Evolutionary conservation across 2,113 vertebrate species (phyloP).

Genomic region (Gymnobelideus leadbeateri): DNA sequence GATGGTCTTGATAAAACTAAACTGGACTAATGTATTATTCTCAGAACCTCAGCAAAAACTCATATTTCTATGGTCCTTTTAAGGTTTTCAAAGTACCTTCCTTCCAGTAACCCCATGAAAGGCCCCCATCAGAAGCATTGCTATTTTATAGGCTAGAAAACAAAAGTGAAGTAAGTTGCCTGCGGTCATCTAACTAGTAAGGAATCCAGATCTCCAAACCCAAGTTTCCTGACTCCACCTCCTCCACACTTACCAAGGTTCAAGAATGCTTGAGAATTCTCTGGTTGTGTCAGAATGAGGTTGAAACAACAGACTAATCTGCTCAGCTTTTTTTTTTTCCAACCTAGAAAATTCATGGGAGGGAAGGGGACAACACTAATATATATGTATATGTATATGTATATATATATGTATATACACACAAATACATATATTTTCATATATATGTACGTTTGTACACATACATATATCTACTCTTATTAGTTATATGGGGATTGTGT

Average conservation of each 20-base stretch:
- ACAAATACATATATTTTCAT: no score
- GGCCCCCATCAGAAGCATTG: background rate
- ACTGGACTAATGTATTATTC: background rate
- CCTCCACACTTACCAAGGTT: background rate
- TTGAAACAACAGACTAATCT: background rate
- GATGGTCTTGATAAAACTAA: constrained; percentile 40
- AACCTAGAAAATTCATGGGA: background rate
- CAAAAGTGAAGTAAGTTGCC: background rate
- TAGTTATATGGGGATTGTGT: background rate
- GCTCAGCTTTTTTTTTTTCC: background rate
- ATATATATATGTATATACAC: no score
- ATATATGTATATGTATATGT: no score
- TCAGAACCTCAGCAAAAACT: background rate
- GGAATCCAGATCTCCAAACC: background rate
- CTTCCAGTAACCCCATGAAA: background rate
- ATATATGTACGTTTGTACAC: background rate
- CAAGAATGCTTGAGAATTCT: background rate
- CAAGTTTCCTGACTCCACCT: background rate
- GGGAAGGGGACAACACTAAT: background rate
- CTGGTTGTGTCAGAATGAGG: background rate
- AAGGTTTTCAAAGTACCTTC: background rate
- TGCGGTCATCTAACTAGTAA: background rate
- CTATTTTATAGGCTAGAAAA: background rate
- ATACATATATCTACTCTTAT: no score
- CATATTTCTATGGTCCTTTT: background rate